Evolutionary conservation across 2,888 invertebrate species (phyloP).

Genomic region (Heliconius sara): DNA sequence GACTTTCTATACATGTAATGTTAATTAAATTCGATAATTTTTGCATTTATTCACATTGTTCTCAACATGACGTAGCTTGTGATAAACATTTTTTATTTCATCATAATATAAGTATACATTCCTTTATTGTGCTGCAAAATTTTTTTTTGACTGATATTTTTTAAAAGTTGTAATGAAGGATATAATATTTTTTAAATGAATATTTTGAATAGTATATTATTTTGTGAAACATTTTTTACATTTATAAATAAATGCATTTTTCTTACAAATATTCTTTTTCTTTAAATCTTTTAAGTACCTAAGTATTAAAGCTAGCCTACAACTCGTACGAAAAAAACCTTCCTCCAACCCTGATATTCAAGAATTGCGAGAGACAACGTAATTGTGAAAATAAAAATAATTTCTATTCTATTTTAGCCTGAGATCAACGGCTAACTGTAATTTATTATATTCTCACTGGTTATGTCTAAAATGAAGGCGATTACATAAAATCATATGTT

Average conservation of each 20-base stretch:
- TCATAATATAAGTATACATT: constrained; percentile 16
- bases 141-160: constrained; percentile 23
- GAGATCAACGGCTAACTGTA: too few species aligned
- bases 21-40: constrained; percentile 1
- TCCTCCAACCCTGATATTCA: too few species aligned
- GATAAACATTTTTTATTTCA: constrained; percentile 10
- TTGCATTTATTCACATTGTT: constrained; percentile 20
- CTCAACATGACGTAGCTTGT: neutral
- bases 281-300: neutral
- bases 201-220: constrained; percentile 65
- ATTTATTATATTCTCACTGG: too few species aligned
- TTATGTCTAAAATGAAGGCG: too few species aligned
- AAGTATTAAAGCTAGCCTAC: neutral
- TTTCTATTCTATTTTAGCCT: too few species aligned
- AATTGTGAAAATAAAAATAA: too few species aligned
- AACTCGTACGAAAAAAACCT: too few species aligned
- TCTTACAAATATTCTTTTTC: constrained; percentile 28
- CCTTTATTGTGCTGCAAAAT: constrained; percentile 23
- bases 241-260: constrained; percentile 56
- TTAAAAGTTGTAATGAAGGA: constrained; percentile 9
- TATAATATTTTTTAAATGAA: constrained; percentile 46
- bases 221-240: constrained; percentile 59
- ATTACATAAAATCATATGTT: too few species aligned
- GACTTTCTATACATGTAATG: constrained; percentile 10
- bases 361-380: too few species aligned